Base-by-base conservation (phyloP, 2,113 vertebrate genomes). In the Ctenomys sociabilis region DNA sequence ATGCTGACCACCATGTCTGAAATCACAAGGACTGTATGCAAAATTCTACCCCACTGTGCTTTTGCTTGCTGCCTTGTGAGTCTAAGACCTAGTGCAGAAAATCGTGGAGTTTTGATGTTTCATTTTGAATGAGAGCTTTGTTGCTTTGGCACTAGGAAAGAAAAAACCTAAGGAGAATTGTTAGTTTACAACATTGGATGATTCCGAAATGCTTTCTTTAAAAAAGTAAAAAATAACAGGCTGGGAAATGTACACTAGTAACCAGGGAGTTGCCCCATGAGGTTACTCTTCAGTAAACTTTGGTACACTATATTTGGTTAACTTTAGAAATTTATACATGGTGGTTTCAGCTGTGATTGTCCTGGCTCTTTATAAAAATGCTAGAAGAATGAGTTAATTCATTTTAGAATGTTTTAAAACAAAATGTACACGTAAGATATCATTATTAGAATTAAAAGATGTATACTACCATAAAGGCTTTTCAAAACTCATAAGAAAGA, bases 1-100 rank as follows among this genome's bases (percentile, higher is more conserved):
- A 95, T 97, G 92, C 95, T 96, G 94, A 94, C 93, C 96, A 96
- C n/a, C 77, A 66, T 82, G 90, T 93, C 81, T 90, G 92, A 97
- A 91, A 66, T 61, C 16, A 1, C 35, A 86, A 73, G 61, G 72
- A 78, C 40, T 43, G 24, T 49, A 93, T 97, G 86, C 92, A 96
- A 93, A 97, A 94, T 26, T 52, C 37, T 37, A 77, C 91, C 91
- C 81, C 73, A 92, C 95, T 96, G 96, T 96, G 86, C 57, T 80
- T 96, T 88, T 86, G 75, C 57, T 95, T 21, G 43, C 68, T 63
- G 52, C 72, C 32, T 93, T 57, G 72, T 87, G 54, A 95, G 96
- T 86, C 11, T 90, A 81, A 91, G 40, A 96, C 43, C 45, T 57
- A 83, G 7, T 63, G n/a, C n/a, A 89, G 45, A 95, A 85, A 85